phyloP scores from a whole-genome alignment of 2,888 invertebrate species.

The Branchellion lobata region DNA sequence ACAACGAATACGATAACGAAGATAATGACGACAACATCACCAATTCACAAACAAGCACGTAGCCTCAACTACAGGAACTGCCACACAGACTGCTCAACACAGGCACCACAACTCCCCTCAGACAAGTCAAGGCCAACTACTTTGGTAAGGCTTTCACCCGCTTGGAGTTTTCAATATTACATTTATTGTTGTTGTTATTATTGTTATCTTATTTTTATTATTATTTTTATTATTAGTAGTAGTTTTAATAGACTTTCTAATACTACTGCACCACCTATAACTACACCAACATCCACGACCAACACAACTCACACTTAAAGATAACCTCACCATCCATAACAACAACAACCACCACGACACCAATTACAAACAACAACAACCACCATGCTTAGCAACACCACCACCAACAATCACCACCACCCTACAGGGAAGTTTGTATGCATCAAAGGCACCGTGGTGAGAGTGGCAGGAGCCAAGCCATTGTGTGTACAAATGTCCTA shows the following conservation, averaged over 20 bases:
- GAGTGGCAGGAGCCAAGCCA: conserved; percentile 75
- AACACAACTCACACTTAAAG: too few species aligned
- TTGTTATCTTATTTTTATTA: not conserved
- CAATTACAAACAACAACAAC: too few species aligned
- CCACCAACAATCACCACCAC: too few species aligned
- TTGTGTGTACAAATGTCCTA: conserved; percentile 77
- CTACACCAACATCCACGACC: not conserved
- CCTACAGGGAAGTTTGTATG: conserved; percentile 68
- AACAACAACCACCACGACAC: not conserved
- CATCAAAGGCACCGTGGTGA: conserved; percentile 80
- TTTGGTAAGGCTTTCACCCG: conserved; percentile 61
- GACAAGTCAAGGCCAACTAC: conserved; percentile 60
- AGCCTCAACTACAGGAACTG: too few species aligned
- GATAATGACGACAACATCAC: not conserved
- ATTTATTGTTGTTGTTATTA: too few species aligned
- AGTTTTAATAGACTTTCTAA: too few species aligned
- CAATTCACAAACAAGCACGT: too few species aligned
- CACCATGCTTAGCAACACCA: not conserved
- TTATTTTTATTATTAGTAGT: too few species aligned
- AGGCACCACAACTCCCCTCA: conserved; percentile 68
- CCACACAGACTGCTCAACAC: conserved; percentile 61
- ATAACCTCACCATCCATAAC: not conserved
- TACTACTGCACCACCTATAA: not conserved
- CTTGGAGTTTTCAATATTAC: too few species aligned
- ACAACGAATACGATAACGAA: conserved; percentile 1